Evolutionary conservation across 1,140 invertebrate species (phyloP).

Genomic region (Drosophila orosa): DNA sequence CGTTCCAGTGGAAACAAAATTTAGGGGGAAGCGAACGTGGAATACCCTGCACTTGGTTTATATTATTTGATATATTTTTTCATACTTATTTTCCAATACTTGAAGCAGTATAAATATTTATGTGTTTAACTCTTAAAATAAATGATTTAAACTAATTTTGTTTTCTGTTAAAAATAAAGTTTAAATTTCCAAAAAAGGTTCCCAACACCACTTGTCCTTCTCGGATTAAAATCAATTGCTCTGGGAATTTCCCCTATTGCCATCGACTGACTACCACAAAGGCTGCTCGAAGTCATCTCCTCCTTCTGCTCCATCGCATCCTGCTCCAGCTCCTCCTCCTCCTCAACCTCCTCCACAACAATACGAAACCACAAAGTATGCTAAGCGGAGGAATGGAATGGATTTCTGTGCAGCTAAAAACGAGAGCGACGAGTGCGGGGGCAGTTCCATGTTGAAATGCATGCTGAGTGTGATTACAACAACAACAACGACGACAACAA

Average conservation of each 20-base stretch:
- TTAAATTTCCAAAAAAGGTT: neutral
- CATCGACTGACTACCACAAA: neutral
- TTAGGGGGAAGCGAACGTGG: neutral
- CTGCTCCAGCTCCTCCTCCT: neutral
- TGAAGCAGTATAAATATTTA: too few relatives aligned
- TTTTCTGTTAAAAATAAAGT: neutral
- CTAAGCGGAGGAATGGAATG: slow-evolving; percentile 18
- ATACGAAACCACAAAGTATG: slow-evolving; percentile 62
- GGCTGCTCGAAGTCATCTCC: neutral
- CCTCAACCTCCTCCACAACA: neutral
- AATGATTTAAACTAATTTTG: neutral
- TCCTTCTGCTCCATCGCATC: neutral
- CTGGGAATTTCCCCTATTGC: neutral
- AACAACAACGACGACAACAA: slow-evolving; percentile 43
- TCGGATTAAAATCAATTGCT: neutral
- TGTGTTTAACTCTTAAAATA: neutral
- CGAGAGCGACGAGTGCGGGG: slow-evolving; percentile 5
- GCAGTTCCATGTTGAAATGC: slow-evolving; percentile 69
- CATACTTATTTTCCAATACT: neutral
- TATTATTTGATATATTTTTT: neutral
- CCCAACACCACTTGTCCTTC: neutral
- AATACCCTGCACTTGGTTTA: neutral
- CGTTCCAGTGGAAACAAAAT: slow-evolving; percentile 3
- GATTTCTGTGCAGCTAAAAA: slow-evolving; percentile 10
- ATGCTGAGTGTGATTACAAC: slow-evolving; percentile 81